Percentiles rank a stretch among this genome's conserved stretches.
Evolutionary conservation across 2,113 vertebrate species (phyloP).

Genomic region (Cyphomyrus discorhynchus): DNA sequence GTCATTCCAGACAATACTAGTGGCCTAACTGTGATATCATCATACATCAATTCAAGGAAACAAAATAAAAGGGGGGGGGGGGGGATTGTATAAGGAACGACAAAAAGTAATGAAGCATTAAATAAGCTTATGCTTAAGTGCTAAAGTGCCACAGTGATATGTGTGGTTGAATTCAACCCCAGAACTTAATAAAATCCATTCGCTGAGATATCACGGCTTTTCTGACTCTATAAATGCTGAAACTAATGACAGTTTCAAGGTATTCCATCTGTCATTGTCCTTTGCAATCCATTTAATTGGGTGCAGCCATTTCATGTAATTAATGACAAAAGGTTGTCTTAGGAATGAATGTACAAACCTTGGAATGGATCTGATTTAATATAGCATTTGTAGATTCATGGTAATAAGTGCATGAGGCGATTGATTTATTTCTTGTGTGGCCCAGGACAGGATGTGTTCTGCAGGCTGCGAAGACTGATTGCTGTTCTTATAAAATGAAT

Average conservation of each 20-base stretch:
- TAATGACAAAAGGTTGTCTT: conserved; percentile 20
- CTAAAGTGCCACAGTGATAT: not conserved
- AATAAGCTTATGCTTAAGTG: not conserved
- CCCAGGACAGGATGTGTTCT: conserved; percentile 6
- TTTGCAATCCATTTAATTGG: conserved; percentile 23
- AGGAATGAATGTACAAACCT: not conserved
- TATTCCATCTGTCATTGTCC: conserved; percentile 20
- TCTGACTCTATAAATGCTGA: not conserved
- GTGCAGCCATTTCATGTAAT: conserved; percentile 20
- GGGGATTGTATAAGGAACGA: not conserved
- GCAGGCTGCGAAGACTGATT: not conserved
- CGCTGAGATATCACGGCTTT: not conserved
- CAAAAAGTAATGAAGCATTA: conserved; percentile 1
- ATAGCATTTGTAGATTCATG: conserved; percentile 13
- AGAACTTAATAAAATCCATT: not conserved
- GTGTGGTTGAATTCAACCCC: not conserved
- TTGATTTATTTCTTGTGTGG: conserved; percentile 27
- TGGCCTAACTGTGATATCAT: not conserved
- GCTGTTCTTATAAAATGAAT: not conserved
- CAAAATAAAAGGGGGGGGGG: not conserved
- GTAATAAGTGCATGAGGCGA: conserved; percentile 18
- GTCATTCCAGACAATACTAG: not conserved
- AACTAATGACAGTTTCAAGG: conserved; percentile 16
- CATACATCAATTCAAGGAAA: not conserved
- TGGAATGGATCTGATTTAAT: conserved; percentile 24